Percentiles rank a stretch among this genome's conserved stretches.
These are phyloP conservation scores for Noctua pronuba DNA, from an alignment of 2,888 invertebrate genomes.

Conservation along the genomic window DNA sequence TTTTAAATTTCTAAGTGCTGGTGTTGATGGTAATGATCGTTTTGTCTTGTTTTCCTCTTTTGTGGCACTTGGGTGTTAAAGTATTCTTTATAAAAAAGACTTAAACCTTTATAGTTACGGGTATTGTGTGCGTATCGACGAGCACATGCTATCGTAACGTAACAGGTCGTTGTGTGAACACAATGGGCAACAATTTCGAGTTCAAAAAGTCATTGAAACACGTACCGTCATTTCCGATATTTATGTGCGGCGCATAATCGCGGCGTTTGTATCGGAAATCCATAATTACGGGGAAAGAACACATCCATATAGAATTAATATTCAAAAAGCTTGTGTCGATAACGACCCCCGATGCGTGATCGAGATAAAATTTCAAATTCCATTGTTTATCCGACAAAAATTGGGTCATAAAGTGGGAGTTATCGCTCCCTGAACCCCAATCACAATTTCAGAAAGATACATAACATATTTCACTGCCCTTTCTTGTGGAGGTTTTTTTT, in stretches of 20 bases:
- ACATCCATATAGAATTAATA: conserved; percentile 63
- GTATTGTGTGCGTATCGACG: conserved; percentile 27
- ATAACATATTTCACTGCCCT: conserved; percentile 82
- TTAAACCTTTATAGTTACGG: conserved; percentile 24
- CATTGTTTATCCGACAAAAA: conserved; percentile 87
- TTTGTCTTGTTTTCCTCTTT: conserved; percentile 33
- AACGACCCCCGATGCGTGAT: conserved; percentile 69
- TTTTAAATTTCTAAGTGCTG: conserved; percentile 61
- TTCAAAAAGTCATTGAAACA: conserved; percentile 54
- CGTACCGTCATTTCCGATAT: conserved; percentile 50
- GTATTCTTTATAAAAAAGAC: conserved; percentile 27
- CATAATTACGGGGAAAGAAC: conserved; percentile 65
- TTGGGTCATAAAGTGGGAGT: conserved; percentile 86
- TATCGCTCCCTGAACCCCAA: conserved; percentile 87
- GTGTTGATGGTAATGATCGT: conserved; percentile 48
- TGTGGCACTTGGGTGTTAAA: conserved; percentile 6
- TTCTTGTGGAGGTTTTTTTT: conserved; percentile 66
- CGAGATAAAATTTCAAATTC: conserved; percentile 85
- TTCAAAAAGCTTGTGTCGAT: conserved; percentile 72
- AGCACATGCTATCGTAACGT: conserved; percentile 34
- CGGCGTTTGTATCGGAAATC: conserved; percentile 58
- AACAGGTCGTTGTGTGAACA: conserved; percentile 47
- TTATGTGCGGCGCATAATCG: conserved; percentile 54
- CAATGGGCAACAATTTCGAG: conserved; percentile 35
- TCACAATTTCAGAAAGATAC: conserved; percentile 86